These are phyloP conservation scores for Sinhomidia bicolor DNA, from an alignment of 2,888 invertebrate species.

Conservation along the genomic window DNA sequence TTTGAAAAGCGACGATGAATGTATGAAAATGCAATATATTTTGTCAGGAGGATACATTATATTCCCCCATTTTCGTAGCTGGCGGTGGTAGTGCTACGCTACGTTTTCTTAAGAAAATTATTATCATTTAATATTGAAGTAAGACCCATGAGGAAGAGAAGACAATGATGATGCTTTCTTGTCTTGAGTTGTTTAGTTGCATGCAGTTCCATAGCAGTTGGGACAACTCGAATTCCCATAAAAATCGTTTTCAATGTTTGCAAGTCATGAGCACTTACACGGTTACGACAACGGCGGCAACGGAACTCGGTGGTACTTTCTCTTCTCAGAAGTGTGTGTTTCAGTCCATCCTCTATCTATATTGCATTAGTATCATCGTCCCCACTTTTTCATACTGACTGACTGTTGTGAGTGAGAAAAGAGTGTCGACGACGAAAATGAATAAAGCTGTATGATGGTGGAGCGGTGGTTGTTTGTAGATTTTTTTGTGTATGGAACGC, in stretches of 20 bases:
- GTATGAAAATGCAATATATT: slow-evolving; percentile 18
- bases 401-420: too few species aligned
- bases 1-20: slow-evolving; percentile 9
- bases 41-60: not conserved
- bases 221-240: slow-evolving; percentile 12
- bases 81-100: not conserved
- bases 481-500: not conserved
- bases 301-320: slow-evolving; percentile 22
- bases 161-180: slow-evolving; percentile 7
- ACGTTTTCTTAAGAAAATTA: slow-evolving; percentile 1
- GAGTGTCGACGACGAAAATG: not conserved
- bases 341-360: too few species aligned
- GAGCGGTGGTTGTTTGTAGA: not conserved
- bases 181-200: too few species aligned
- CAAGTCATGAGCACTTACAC: slow-evolving; percentile 16
- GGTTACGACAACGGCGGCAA: slow-evolving; percentile 9
- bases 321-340: not conserved
- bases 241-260: slow-evolving; percentile 36
- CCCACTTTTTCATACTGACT: slow-evolving; percentile 15
- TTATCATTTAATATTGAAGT: not conserved
- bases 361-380: not conserved
- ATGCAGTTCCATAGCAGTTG: not conserved
- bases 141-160: not conserved
- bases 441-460: not conserved
- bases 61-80: not conserved